These are phyloP conservation scores for Rousettus leschenaultii DNA, from an alignment of 2,113 vertebrate genomes.

Conservation along the genomic window DNA sequence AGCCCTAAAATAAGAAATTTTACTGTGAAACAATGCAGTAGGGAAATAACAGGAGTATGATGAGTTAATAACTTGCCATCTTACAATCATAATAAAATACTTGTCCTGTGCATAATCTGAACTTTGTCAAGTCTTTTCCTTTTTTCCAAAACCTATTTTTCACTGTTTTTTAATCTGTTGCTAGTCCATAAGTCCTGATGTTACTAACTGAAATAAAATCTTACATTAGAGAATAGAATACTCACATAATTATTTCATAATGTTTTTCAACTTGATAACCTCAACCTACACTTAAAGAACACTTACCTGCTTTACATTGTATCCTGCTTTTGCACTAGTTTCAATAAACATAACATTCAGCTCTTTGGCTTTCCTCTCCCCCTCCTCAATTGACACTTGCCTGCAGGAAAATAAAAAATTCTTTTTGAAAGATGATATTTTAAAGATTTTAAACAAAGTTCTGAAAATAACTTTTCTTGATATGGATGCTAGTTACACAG, in stretches of 20 bases:
- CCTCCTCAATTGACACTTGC: constrained; percentile 99
- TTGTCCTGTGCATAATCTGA: not conserved
- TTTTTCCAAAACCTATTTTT: constrained; percentile 41
- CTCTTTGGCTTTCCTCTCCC: constrained; percentile 99
- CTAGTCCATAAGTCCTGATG: not conserved
- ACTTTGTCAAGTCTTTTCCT: not conserved
- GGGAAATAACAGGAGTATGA: not conserved
- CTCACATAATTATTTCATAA: constrained; percentile 5
- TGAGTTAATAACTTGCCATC: not conserved
- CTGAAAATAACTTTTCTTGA: constrained; percentile 48
- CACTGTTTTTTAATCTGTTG: not conserved
- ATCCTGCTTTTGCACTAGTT: constrained; percentile 99
- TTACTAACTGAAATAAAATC: constrained; percentile 1
- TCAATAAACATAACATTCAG: constrained; percentile 99
- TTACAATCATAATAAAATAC: not conserved
- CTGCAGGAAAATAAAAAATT: constrained; percentile 82
- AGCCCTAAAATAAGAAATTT: constrained; percentile 22
- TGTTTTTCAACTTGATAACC: constrained; percentile 8
- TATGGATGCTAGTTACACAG: not conserved
- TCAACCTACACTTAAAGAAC: not conserved
- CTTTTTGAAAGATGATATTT: not conserved
- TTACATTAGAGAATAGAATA: not conserved
- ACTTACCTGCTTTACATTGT: constrained; percentile 99
- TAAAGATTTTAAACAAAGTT: constrained; percentile 37
- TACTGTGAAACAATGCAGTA: not conserved